Conservation (phyloP, 2,797 vertebrate genomes). For the Neostethus bicornis region DNA sequence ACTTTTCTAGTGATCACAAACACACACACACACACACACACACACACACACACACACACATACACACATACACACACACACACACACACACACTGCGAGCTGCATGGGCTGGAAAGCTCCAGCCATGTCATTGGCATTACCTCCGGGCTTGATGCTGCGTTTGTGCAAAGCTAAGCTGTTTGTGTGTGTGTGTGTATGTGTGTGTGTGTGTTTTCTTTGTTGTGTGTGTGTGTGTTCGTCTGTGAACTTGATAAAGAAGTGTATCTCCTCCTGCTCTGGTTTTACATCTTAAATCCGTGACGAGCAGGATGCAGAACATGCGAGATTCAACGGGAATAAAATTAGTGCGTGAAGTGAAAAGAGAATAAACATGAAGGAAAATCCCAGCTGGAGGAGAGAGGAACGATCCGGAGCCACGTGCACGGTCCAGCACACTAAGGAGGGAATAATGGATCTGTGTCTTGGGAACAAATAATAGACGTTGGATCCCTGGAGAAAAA, state of each 20-base stretch:
- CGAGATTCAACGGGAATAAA: constrained; percentile 56
- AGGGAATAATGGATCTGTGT: no score
- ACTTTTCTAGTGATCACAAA: constrained; percentile 25
- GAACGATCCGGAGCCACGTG: no score
- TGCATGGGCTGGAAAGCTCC: constrained; percentile 67
- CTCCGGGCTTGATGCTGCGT: constrained; percentile 70
- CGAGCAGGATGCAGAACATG: constrained; percentile 54
- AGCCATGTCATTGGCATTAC: constrained; percentile 81
- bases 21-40: constrained; percentile 20
- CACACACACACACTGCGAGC: constrained; percentile 34
- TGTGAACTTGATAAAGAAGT: constrained; percentile 44
- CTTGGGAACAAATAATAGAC: no score
- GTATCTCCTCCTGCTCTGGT: constrained; percentile 16
- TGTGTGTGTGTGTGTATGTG: constrained; percentile 32
- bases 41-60: constrained; percentile 27
- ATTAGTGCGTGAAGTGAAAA: constrained; percentile 52
- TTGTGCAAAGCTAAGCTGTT: constrained; percentile 75
- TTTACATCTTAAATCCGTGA: constrained; percentile 68
- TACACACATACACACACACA: constrained; percentile 27
- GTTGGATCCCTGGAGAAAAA: no score
- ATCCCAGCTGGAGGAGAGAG: constrained; percentile 34
- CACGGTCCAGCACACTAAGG: no score
- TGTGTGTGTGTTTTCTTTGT: constrained; percentile 14
- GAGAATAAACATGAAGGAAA: constrained; percentile 36
- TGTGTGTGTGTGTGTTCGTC: constrained; percentile 31